Evolutionary conservation across 1,140 invertebrate species (phyloP), one percentile per base, ranked within the genome.

Genomic region (Zophobas atratus): DNA sequence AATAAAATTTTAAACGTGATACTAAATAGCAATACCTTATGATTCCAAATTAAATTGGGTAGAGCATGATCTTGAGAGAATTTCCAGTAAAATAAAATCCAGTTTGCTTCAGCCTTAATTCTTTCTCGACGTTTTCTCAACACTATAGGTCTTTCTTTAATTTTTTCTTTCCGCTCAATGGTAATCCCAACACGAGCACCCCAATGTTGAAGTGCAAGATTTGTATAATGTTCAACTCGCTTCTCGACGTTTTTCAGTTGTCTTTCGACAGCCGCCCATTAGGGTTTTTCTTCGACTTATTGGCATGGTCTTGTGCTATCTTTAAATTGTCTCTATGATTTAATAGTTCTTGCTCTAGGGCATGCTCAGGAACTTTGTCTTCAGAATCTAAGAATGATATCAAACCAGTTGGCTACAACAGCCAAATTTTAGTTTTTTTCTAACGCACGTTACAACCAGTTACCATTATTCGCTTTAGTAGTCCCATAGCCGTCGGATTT

Each of bases 41-140:
- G 97, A 89, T 99, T 99, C 98, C 98, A 99, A 82, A 99, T 98
- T 3, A 99, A 90, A 89, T 99, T 98, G 2, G 98, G 96, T 85
- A 98, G 90, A 38, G 96, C 92, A 87, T 99, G 98, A 89, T 99
- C 97, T 85, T 94, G 92, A 85, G 92, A 93, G 88, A 99, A 99
- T 86, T 97, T 95, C 85, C 97, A 97, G 87, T 98, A 99, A 88
- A 99, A 98, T 67, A 98, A 89, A 36, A 91, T 90, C 94, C 97
- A 97, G 89, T 99, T 99, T 4, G 94, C 93, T 82, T 95, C 94
- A 49, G 93, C 93, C 88, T 99, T 99, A 56, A 99, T 93, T 80
- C 96, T 89, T 87, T 99, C 95, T 56, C 98, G 87, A 20, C 97
- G 88, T 84, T 97, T 96, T 57, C 98, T 88, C 57, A 99, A 86